These are phyloP conservation scores for Pocillopora damicornis DNA, from an alignment of 64 coral and sea anemone genomes.

Conservation along the genomic window DNA sequence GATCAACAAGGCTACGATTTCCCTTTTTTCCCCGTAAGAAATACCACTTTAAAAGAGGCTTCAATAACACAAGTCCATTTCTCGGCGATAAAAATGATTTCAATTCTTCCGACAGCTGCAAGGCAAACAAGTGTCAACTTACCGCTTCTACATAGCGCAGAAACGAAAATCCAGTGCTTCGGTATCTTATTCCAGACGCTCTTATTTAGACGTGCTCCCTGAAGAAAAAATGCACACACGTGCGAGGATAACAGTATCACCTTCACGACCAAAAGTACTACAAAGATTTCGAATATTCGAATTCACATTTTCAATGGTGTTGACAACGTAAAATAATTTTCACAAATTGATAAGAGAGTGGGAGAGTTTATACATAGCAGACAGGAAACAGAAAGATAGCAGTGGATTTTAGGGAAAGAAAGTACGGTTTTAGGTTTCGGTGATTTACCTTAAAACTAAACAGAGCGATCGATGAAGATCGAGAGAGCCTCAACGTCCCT, in stretches of 20 bases:
- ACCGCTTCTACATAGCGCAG: slow-evolving; percentile 9
- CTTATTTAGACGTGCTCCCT: neutral
- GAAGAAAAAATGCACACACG: neutral
- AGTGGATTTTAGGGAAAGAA: too few species aligned
- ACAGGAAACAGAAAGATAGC: too few species aligned
- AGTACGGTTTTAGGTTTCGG: too few species aligned
- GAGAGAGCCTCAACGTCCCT: neutral
- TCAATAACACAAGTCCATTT: too few species aligned
- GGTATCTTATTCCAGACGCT: slow-evolving; percentile 1
- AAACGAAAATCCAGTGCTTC: slow-evolving; percentile 9
- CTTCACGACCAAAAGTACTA: neutral
- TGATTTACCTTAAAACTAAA: slow-evolving; percentile 3
- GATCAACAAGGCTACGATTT: too few species aligned
- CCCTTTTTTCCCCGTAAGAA: too few species aligned
- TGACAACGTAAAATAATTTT: too few species aligned
- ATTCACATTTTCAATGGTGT: too few species aligned
- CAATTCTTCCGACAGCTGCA: neutral
- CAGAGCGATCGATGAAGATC: neutral
- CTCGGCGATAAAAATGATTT: neutral
- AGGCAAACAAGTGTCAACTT: neutral
- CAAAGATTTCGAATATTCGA: too few species aligned
- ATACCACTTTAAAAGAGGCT: too few species aligned
- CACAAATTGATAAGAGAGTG: too few species aligned
- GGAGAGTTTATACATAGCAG: too few species aligned
- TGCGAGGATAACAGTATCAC: neutral